Conservation (phyloP, 2,797 vertebrate species). For the Rhabdomys pumilio region DNA sequence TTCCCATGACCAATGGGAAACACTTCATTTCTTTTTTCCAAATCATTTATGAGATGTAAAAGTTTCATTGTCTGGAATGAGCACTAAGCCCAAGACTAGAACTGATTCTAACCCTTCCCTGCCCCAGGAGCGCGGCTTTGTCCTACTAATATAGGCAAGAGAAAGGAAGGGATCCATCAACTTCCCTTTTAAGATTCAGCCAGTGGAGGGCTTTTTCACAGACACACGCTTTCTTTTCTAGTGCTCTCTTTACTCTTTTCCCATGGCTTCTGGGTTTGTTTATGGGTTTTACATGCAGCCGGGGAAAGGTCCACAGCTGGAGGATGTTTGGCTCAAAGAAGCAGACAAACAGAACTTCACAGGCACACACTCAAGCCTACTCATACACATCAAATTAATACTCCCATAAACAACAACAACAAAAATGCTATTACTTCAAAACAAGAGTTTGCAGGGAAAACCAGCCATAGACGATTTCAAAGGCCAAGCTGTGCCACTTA, state of each 20-base stretch:
- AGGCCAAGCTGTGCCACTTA: not conserved
- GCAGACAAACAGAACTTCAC: conserved; percentile 32
- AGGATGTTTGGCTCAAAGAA: conserved; percentile 71
- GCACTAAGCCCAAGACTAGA: not conserved
- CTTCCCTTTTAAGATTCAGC: conserved; percentile 63
- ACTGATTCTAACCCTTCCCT: conserved; percentile 9
- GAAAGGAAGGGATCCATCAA: conserved; percentile 71
- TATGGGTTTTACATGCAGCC: conserved; percentile 26
- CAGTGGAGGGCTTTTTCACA: conserved; percentile 75
- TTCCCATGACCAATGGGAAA: not conserved
- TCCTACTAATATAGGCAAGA: conserved; percentile 56
- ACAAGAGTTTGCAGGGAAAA: conserved; percentile 24
- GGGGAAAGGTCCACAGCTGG: conserved; percentile 72
- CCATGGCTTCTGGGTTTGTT: conserved; percentile 78
- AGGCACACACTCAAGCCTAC: not conserved
- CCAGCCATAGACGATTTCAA: not conserved
- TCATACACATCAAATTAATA: not conserved
- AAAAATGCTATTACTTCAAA: not conserved
- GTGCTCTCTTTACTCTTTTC: conserved; percentile 59
- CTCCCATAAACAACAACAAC: not conserved
- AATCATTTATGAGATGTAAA: conserved; percentile 37
- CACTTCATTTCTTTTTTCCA: not conserved
- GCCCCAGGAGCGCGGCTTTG: conserved; percentile 2
- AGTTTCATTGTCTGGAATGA: conserved; percentile 7
- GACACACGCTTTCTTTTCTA: conserved; percentile 23